A percentile compares a stretch with the other conserved stretches of the same genome.
Evolutionary conservation across 1,140 invertebrate genomes (phyloP).

Genomic region (Halesus radiatus): DNA sequence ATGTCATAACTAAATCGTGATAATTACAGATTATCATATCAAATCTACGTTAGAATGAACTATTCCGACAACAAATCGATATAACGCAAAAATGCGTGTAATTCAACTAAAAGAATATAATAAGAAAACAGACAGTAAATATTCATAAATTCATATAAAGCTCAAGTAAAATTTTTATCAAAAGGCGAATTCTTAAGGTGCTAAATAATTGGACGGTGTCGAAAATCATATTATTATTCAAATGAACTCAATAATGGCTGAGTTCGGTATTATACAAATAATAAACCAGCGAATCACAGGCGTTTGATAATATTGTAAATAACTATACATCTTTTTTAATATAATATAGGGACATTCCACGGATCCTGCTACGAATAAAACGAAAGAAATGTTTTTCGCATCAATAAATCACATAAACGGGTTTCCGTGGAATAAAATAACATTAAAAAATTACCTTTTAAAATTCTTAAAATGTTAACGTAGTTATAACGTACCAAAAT

Average conservation of each 20-base stretch:
- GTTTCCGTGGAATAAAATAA: background rate
- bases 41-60: no score
- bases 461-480: no score
- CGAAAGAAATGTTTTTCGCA: constrained; percentile 3
- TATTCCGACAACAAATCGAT: no score
- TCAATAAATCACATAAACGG: background rate
- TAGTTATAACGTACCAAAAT: no score
- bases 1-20: no score
- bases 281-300: background rate
- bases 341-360: background rate
- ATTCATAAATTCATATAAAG: no score
- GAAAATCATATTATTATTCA: background rate
- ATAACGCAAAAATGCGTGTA: no score
- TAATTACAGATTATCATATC: no score
- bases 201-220: background rate
- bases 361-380: background rate
- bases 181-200: background rate
- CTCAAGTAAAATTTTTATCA: no score
- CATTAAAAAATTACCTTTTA: no score
- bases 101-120: background rate
- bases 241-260: constrained; percentile 1
- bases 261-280: background rate
- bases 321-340: background rate
- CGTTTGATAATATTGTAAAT: background rate
- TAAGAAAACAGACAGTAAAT: background rate